phyloP scores from a whole-genome alignment of 1,140 invertebrate genomes.

The Leguminivora glycinivorella region DNA sequence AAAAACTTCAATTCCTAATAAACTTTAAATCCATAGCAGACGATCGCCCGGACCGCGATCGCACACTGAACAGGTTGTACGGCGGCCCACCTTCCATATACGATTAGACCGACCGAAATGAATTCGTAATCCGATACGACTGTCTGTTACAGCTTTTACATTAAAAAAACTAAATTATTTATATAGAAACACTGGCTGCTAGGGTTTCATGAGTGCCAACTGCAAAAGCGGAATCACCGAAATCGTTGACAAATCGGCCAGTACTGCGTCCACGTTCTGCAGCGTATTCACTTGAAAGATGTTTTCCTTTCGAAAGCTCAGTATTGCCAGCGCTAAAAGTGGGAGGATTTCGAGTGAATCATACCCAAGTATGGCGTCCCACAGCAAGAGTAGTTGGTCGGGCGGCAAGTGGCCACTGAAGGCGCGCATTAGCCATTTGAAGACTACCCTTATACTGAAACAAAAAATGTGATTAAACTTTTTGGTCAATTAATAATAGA shows the following conservation, averaged over 20 bases:
- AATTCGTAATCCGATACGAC: too few species aligned
- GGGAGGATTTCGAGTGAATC: constrained; percentile 94
- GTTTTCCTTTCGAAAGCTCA: constrained; percentile 95
- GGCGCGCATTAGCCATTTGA: constrained; percentile 97
- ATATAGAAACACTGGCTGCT: constrained; percentile 17
- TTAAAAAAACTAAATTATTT: constrained; percentile 31
- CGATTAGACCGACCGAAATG: too few species aligned
- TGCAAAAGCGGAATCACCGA: constrained; percentile 88
- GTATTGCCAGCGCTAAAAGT: constrained; percentile 91
- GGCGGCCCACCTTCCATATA: too few species aligned
- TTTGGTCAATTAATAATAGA: neutral
- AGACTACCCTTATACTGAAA: constrained; percentile 89
- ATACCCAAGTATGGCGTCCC: constrained; percentile 95
- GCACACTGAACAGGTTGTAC: too few species aligned
- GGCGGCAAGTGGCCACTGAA: constrained; percentile 96
- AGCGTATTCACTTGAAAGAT: constrained; percentile 92
- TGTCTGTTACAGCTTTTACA: neutral
- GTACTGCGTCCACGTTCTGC: constrained; percentile 92
- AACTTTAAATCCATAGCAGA: neutral
- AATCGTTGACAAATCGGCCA: constrained; percentile 94
- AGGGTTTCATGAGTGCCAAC: constrained; percentile 73
- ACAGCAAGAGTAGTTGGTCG: constrained; percentile 93
- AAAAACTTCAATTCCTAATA: neutral
- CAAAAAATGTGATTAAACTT: neutral
- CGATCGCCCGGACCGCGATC: too few species aligned